Conservation (phyloP, 1,140 invertebrate species). For the Lineus longissimus region DNA sequence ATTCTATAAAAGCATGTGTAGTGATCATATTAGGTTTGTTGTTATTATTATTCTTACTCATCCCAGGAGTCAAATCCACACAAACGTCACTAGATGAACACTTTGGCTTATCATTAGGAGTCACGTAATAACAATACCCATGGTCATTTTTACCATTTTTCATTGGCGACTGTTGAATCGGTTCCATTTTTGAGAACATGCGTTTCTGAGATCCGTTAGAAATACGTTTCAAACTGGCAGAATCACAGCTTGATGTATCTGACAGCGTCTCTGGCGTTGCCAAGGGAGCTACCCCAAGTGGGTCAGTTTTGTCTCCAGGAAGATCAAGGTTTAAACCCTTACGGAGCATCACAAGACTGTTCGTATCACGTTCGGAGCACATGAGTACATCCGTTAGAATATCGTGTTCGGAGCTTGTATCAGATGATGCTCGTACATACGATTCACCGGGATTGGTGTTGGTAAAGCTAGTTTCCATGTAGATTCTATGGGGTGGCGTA, state of each 20-base stretch:
- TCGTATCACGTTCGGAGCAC: not conserved
- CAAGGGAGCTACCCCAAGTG: slow-evolving; percentile 63
- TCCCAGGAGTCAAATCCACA: not conserved
- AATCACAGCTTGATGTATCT: slow-evolving; percentile 64
- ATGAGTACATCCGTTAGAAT: not conserved
- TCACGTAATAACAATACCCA: slow-evolving; percentile 1
- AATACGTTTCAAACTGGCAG: not conserved
- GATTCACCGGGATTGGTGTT: slow-evolving; percentile 2
- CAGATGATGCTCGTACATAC: not conserved
- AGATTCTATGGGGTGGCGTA: not conserved
- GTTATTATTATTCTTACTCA: not conserved
- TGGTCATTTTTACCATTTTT: not conserved
- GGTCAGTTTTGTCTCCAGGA: slow-evolving; percentile 57
- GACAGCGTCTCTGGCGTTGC: slow-evolving; percentile 82
- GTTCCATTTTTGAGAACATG: slow-evolving; percentile 16
- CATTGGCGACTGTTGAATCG: slow-evolving; percentile 27
- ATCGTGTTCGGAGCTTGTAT: not conserved
- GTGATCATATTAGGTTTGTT: not conserved
- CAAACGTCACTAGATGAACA: not conserved
- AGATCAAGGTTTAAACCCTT: slow-evolving; percentile 13
- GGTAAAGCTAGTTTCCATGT: slow-evolving; percentile 19
- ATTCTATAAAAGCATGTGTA: not conserved
- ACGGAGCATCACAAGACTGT: not conserved
- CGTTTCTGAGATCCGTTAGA: slow-evolving; percentile 4
- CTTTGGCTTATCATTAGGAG: not conserved